Evolutionary conservation across 1,140 invertebrate species (phyloP), one percentile per base, ranked within the genome.

Genomic region (Penaeus chinensis): DNA sequence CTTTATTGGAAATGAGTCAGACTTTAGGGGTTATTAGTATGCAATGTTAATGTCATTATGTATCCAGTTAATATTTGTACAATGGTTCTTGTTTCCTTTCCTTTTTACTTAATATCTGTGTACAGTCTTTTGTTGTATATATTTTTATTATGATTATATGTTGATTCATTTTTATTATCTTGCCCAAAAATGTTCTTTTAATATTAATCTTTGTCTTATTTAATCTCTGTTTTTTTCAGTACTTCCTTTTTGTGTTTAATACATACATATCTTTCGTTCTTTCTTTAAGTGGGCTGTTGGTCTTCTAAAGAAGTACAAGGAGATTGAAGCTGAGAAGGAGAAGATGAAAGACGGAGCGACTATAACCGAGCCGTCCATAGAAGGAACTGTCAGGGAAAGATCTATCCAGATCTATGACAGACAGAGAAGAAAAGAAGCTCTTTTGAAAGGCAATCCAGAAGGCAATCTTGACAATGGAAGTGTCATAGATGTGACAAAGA

Each of bases 331-430:
- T 2, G 85, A 87, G 65, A 74, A 69, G 27, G 80, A 82, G 37
- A n/a, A 77, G 27, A 42, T 82, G 27, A 71, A 65, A 27, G 85
- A 79, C 18, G 85, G 85, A 87, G n/a, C 69, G 77, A 24, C 85
- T 66, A 10, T 32, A 74, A 60, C 47, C 47, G 47, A 47, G 47
- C 85, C 85, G 54, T 71, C 79, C 20, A 76, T 87, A 18, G 85
- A 87, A 71, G 85, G 85, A 77, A 82, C 85, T 71, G 77, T 87
- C 69, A 69, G 85, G 27, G 85, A 87, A 54, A 69, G 69, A 37
- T 87, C 85, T 37, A 77, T 87, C n/a, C 85, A 87, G 61, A 22
- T 87, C n/a, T 87, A 87, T 69, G 71, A 82, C 61, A 82, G 77
- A 18, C 85, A 87, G 80, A 82, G 82, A 37, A 79, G 77, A 65